Base-by-base conservation (phyloP, 2,797 vertebrate species). In the Phalloptychus januarius region DNA sequence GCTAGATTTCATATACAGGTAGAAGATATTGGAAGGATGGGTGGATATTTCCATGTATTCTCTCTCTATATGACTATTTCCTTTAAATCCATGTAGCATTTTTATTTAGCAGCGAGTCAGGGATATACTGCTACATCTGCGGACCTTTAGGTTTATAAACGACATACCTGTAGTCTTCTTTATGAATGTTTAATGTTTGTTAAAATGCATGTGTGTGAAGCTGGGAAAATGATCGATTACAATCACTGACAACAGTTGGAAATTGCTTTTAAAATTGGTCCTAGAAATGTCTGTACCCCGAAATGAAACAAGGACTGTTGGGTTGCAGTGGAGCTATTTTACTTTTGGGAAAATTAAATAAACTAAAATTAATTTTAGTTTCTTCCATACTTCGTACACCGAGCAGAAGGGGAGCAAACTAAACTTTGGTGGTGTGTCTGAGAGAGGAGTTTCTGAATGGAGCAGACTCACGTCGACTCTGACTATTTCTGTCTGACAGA, bases 401-500 rank as follows among this genome's bases (percentile, higher is more conserved):
- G 58, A 79, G 77, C 80, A 89, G 28, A 38, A 79, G 82, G 74
- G 79, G 77, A 77, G 84, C 61, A 70, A 52, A 78, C 85, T 84
- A 83, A 81, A 79, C 46, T 69, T 0, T 20, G 10, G 80, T 46
- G 82, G 81, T 80, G 72, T 84, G 74, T 71, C 56, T 15, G 67
- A 76, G 61, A 38, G 76, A 84, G 28, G 85, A 85, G 74, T 63
- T 72, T 78, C 81, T 82, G 87, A 87, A 50, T 71, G 88, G 83
- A 87, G 78, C 79, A 84, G 71, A 79, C 74, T 90, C 78, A 85
- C 86, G 82, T 75, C 44, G 69, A 46, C 33, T 28, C 74, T 83
- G 79, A 50, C 76, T 84, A 89, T 92, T 92, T 90, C 86, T 85
- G 56, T 83, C 76, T 82, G 77, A 80, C 73, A 72, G 74, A 74